Evolutionary conservation across 53 echinoderm and acorn worm genomes (phyloP), one percentile per base, ranked within the genome.

Genomic region (Henricia sp.): DNA sequence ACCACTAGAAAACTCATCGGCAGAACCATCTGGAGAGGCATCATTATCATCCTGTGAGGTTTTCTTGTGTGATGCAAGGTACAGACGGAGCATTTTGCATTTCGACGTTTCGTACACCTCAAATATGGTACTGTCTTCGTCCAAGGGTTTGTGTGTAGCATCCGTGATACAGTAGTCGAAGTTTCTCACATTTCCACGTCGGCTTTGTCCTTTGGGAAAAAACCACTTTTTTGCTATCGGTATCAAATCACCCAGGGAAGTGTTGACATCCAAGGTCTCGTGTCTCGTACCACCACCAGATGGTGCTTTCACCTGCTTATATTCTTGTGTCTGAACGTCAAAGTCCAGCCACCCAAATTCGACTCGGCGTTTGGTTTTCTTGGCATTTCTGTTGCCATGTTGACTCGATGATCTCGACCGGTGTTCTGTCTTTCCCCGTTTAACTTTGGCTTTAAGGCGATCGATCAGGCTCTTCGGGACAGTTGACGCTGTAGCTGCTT

Each of bases 311-410:
- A 89, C 89, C 51, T 89, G 89, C 52, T 73, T 82, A 23, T 58
- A 88, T 19, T 68, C 55, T 42, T 46, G 14, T 52, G 12, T 41
- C 19, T 9, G 19, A 2, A 3, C 39, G 48, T 88, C 88, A 48
- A 27, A 88, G 21, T 88, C 77, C 2, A 77, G 38, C 88, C 82
- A 88, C 17, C 88, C 88, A 16, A 88, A 2, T 43, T 88, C 88
- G 38, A 88, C 53, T 29, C 82, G 53, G 5, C 77, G 41, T 13
- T 20, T 21, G 8, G 41, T 20, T n/a, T 67, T 82, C 29, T 24
- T 19, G 36, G 84, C 84, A 71, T 84, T 84, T 56, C 24, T 53
- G 13, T 70, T 71, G 3, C 41, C 53, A 23, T 83, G 64, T 30
- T 63, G 64, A 4, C 29, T 35, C 9, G 27, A 10, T 32, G 64